Evolutionary conservation across 2,797 vertebrate genomes (phyloP), one percentile per base, ranked within the genome.

Genomic region (Phrynocephalus forsythii): DNA sequence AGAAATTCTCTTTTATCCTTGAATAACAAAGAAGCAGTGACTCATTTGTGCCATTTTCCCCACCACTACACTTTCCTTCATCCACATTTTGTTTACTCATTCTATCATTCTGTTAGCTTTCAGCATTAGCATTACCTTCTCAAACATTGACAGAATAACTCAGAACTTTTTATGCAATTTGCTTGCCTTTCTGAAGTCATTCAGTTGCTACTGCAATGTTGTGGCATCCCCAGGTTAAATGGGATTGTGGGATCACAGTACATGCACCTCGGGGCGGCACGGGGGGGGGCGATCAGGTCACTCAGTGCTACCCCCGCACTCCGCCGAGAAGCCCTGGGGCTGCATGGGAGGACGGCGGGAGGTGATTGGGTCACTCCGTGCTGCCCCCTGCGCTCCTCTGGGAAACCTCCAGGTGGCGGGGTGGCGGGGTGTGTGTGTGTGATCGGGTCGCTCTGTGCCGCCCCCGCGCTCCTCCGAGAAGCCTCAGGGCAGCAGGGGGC

Each of bases 1-100:
- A 72, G 83, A 92, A 92, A 86, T 91, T 60, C 28, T 79, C 89
- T 88, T 88, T 87, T 88, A 56, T 89, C 76, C 85, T 60, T 90
- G 86, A 92, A 92, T 89, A 93, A 79, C 85, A 88, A 92, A 91
- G 73, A 89, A 94, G 86, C 93, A 0, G 87, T 81, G 91, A 83
- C 77, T 91, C 63, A 52, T 79, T n/a, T 91, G 3, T 91, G 89
- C 92, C 73, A 86, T 82, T 91, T 93, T 81, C 92, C n/a, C 33
- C 72, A 44, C 38, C 38, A 44, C 69, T 63, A 84, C 44, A 94
- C 82, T 81, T 15, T 92, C 69, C 28, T 87, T 76, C 85, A 80
- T 88, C 81, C 87, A 78, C 88, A 79, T 82, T 90, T 87, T 87
- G 68, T 80, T 88, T 89, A 85, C 87, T 82, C 63, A 68, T 82